Percentiles rank a stretch among this genome's conserved stretches.
Evolutionary conservation across 2,888 invertebrate species (phyloP).

Genomic region (Sphinx pinastri): DNA sequence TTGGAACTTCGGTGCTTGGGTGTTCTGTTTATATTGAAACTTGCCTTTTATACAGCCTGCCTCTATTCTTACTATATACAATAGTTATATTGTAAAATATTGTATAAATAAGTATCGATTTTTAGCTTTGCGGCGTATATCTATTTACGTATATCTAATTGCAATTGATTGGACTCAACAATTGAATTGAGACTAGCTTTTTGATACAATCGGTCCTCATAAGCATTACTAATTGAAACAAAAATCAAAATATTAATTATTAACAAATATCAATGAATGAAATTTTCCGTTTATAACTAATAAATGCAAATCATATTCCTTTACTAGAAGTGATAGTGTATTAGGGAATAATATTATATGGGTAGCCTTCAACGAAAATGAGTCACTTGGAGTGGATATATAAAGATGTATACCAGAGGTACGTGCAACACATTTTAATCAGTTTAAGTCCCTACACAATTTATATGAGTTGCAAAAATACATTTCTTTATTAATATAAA

Average conservation of each 20-base stretch:
- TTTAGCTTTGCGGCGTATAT: conserved; percentile 4
- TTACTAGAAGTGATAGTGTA: conserved; percentile 62
- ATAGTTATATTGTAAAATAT: not conserved
- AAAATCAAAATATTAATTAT: not conserved
- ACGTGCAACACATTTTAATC: not conserved
- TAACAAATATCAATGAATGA: not conserved
- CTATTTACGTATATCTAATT: conserved; percentile 5
- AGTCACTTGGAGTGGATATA: not conserved
- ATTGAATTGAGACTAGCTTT: conserved; percentile 78
- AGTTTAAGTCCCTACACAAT: conserved; percentile 1
- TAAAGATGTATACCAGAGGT: not conserved
- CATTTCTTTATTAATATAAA: conserved; percentile 4
- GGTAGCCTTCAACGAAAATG: not conserved
- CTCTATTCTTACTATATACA: conserved; percentile 26
- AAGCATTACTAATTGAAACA: conserved; percentile 29
- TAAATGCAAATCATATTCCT: conserved; percentile 68
- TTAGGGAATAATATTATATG: conserved; percentile 2
- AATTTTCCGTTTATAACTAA: conserved; percentile 11
- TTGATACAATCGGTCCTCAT: conserved; percentile 65
- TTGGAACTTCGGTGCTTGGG: conserved; percentile 44
- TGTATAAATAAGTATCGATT: not conserved
- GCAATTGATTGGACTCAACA: conserved; percentile 1
- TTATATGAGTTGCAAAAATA: not conserved
- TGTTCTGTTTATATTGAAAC: conserved; percentile 25
- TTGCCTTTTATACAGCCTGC: conserved; percentile 13